Conservation (phyloP, 2,113 vertebrate species). For the Erythrolamprus reginae region DNA sequence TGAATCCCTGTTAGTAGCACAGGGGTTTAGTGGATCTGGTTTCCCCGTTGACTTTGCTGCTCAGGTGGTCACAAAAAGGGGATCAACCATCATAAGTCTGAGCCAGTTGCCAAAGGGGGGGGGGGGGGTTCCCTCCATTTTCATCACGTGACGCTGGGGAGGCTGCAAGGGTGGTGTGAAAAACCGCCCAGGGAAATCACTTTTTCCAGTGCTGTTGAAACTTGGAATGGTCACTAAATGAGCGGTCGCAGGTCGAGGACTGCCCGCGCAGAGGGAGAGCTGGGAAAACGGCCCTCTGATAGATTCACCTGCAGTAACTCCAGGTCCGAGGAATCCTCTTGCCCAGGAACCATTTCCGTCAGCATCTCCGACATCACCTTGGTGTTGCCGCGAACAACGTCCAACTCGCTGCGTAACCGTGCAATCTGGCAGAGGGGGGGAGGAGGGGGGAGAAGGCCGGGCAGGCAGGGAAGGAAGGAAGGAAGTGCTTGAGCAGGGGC, state of each 20-base stretch:
- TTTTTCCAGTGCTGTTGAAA: not conserved
- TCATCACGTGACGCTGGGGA: not conserved
- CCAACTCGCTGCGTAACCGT: constrained; percentile 91
- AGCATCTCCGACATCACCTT: constrained; percentile 99
- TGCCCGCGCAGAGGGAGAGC: not conserved
- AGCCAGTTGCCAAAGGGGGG: not conserved
- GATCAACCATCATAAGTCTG: not conserved
- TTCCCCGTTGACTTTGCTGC: not conserved
- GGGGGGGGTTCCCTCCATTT: too few species aligned
- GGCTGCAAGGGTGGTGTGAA: not conserved
- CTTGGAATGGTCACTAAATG: not conserved
- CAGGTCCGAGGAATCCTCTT: constrained; percentile 94
- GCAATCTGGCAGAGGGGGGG: constrained; percentile 74
- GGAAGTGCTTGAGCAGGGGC: not conserved
- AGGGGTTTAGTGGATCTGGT: not conserved
- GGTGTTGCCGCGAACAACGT: constrained; percentile 93
- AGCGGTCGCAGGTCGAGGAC: not conserved
- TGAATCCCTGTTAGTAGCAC: not conserved
- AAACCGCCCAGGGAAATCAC: not conserved
- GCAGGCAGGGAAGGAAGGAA: too few species aligned
- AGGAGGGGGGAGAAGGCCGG: not conserved
- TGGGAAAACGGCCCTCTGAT: too few species aligned
- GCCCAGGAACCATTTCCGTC: constrained; percentile 95
- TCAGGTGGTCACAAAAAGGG: not conserved
- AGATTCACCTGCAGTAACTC: constrained; percentile 87